Evolutionary conservation across 92 coral and sea anemone genomes (phyloP).

Genomic region (Nematostella vectensis): DNA sequence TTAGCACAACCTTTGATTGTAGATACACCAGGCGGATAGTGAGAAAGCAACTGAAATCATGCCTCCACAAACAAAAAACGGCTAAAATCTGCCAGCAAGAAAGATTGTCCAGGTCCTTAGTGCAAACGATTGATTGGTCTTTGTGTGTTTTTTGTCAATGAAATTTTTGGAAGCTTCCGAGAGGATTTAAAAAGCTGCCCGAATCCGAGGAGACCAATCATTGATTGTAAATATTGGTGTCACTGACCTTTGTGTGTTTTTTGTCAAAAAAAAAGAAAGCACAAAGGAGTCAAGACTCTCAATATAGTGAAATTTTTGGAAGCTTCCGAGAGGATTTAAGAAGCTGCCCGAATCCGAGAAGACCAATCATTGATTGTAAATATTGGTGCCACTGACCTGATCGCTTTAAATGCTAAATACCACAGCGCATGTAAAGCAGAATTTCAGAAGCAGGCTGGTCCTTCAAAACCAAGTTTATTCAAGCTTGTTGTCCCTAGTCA

Average conservation of each 20-base stretch:
- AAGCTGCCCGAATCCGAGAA: constrained; percentile 1
- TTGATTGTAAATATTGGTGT: background rate
- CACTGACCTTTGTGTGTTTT: constrained; percentile 4
- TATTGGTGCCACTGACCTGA: background rate
- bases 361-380: constrained; percentile 1
- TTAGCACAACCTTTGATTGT: background rate
- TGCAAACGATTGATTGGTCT: constrained; percentile 8
- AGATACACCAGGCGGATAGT: background rate
- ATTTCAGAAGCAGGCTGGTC: background rate
- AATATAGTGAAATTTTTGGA: background rate
- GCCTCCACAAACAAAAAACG: background rate
- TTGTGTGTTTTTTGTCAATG: constrained; percentile 1
- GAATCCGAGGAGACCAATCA: constrained; percentile 2
- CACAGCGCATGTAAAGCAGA: background rate
- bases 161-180: background rate
- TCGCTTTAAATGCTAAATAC: background rate
- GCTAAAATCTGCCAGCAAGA: constrained; percentile 2
- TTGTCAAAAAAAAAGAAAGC: constrained; percentile 4
- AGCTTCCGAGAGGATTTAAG: background rate
- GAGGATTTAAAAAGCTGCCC: background rate
- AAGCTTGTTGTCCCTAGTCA: background rate
- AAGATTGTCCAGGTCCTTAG: constrained; percentile 10
- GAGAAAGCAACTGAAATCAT: background rate
- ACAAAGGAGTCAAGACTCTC: constrained; percentile 6
- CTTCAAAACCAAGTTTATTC: constrained; percentile 2